Base-by-base conservation (phyloP, 1,140 invertebrate genomes). In the Rhysida immarginata region DNA sequence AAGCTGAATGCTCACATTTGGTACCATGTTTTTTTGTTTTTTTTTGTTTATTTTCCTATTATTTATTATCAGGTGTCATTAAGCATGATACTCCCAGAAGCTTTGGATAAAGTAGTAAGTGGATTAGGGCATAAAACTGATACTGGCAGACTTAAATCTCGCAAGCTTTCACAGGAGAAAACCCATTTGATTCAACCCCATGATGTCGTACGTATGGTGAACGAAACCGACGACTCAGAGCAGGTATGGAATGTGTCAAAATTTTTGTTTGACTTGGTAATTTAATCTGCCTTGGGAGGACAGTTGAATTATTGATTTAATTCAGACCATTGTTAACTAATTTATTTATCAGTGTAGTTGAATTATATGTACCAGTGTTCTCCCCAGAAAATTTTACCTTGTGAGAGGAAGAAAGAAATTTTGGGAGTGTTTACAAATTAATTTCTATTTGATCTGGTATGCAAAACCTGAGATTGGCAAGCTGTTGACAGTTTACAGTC, bases 81-180 rank as follows among this genome's bases (percentile, higher is more conserved):
- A 13, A 53, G 26, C 20, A 26, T 53, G 26, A 29, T 53, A n/a
- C 20, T 53, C 2, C 51, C 51, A 11, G 51, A 53, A 27, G 25
- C 26, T 2, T 23, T 26, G 3, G 51, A 53, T 3, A 53, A 53
- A 23, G 27, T n/a, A 18, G 21, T n/a, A n/a, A 27, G 2, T 2
- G 13, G 8, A 2, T 5, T 13, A 13, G 20, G 5, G 2, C 25
- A 44, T 3, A 23, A 2, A 21, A 21, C 35, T 24, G n/a, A 21
- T 2, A 14, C 20, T 5, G 45, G 18, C 20, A 54, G 45, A 24
- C 25, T 25, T 2, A 44, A 26, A 20, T 29, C 26, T 3, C 2
- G 11, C 27, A 25, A 26, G 11, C 13, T 13, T 35, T 53, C 51
- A 3, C 27, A 25, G 21, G 51, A 53, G 23, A 53, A 53, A 35